Evolutionary conservation across 1,140 invertebrate species (phyloP).

Genomic region (Eumaeus atala): DNA sequence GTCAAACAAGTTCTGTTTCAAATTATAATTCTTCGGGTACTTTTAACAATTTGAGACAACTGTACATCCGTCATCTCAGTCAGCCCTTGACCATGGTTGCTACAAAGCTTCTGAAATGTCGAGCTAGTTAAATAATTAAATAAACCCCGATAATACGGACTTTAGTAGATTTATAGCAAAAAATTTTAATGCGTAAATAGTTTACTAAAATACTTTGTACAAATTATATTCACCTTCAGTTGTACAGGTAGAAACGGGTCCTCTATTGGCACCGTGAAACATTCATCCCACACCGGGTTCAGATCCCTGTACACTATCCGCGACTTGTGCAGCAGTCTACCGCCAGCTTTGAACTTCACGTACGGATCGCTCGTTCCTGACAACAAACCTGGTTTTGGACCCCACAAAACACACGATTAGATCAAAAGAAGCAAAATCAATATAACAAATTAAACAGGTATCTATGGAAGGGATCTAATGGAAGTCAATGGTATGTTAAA

Average conservation of each 20-base stretch:
- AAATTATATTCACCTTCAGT: constrained; percentile 82
- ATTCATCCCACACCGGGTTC: constrained; percentile 97
- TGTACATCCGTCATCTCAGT: no score
- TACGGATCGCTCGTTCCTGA: constrained; percentile 97
- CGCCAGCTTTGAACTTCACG: constrained; percentile 96
- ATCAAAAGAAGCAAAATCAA: constrained; percentile 61
- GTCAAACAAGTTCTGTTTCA: no score
- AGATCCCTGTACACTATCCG: constrained; percentile 92
- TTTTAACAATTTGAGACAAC: no score
- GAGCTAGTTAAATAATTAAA: no score
- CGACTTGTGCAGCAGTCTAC: constrained; percentile 93
- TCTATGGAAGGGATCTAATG: constrained; percentile 18
- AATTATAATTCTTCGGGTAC: no score
- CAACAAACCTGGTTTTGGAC: constrained; percentile 71
- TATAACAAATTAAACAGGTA: constrained; percentile 33
- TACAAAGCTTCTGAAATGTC: no score
- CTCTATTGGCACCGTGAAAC: constrained; percentile 94
- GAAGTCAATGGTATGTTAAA: neutral
- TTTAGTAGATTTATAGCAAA: no score
- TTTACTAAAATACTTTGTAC: neutral
- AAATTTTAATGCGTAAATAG: no score
- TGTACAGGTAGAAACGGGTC: constrained; percentile 92
- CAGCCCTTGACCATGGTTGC: no score
- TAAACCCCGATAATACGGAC: no score
- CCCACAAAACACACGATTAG: constrained; percentile 56